These are phyloP conservation scores for Cephalotes varians DNA, from an alignment of 2,888 invertebrate species.

Conservation along the genomic window DNA sequence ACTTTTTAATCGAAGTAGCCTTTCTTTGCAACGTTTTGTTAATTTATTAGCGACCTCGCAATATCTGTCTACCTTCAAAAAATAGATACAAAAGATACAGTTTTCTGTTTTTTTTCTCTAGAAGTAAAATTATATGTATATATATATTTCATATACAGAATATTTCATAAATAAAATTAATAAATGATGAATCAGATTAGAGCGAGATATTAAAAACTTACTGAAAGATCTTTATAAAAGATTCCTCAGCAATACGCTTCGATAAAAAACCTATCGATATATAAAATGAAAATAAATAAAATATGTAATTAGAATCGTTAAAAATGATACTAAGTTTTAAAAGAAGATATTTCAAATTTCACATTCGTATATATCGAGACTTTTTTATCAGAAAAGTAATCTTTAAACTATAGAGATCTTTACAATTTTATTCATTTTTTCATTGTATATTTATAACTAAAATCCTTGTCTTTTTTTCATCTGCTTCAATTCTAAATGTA, in stretches of 20 bases:
- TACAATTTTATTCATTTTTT: background rate
- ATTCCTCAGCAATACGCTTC: background rate
- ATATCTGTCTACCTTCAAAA: constrained; percentile 64
- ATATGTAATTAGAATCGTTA: background rate
- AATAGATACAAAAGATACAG: constrained; percentile 68
- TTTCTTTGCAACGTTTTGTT: constrained; percentile 68
- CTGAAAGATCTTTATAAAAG: background rate
- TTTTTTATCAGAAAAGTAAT: background rate
- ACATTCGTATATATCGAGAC: background rate
- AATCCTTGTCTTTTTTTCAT: background rate
- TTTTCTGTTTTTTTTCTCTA: constrained; percentile 56
- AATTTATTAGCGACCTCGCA: constrained; percentile 78
- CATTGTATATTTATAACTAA: background rate
- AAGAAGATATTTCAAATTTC: background rate
- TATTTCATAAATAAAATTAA: constrained; percentile 19
- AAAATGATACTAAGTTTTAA: background rate
- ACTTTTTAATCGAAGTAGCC: background rate
- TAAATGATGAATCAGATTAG: background rate
- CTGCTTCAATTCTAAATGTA: constrained; percentile 27
- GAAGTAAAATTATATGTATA: no score
- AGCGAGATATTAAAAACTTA: background rate
- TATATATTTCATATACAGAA: background rate
- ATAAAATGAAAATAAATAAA: background rate
- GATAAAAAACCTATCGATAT: background rate
- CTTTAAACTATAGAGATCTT: background rate